Conservation (phyloP, 2,113 vertebrate species). For the Ictalurus furcatus region DNA sequence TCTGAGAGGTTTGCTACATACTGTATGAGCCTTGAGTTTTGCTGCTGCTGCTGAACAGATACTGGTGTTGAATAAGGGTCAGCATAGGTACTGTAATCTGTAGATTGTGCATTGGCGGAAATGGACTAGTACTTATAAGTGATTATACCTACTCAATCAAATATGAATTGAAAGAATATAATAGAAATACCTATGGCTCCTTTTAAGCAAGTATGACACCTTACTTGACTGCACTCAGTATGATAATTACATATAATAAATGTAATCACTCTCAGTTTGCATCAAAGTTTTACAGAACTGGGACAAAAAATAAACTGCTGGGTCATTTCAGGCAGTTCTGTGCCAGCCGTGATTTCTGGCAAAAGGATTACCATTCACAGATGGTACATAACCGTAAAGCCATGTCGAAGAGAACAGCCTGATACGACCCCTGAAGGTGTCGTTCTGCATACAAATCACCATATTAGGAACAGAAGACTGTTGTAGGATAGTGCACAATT, state of each 20-base stretch:
- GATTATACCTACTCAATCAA: background rate
- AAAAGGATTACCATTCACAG: background rate
- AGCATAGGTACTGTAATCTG: background rate
- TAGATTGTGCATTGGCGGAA: background rate
- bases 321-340: conserved; percentile 4
- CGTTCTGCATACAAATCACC: conserved; percentile 43
- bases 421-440: conserved; percentile 4
- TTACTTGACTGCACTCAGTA: background rate
- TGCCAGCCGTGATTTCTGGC: conserved; percentile 4
- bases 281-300: background rate
- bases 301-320: background rate
- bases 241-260: background rate
- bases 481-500: conserved; percentile 41
- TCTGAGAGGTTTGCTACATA: conserved; percentile 26
- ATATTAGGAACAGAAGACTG: conserved; percentile 43
- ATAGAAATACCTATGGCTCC: background rate
- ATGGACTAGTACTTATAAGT: background rate
- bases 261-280: background rate
- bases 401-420: conserved; percentile 1
- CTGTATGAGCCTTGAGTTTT: conserved; percentile 11
- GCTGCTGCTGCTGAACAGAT: conserved; percentile 43
- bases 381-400: conserved; percentile 29
- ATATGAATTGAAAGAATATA: background rate
- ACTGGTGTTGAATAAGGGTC: conserved; percentile 21
- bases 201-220: background rate